Percentiles rank a stretch among this genome's conserved stretches.
These are phyloP conservation scores for Ariopsis seemanni DNA, from an alignment of 2,113 vertebrate species.

Conservation along the genomic window DNA sequence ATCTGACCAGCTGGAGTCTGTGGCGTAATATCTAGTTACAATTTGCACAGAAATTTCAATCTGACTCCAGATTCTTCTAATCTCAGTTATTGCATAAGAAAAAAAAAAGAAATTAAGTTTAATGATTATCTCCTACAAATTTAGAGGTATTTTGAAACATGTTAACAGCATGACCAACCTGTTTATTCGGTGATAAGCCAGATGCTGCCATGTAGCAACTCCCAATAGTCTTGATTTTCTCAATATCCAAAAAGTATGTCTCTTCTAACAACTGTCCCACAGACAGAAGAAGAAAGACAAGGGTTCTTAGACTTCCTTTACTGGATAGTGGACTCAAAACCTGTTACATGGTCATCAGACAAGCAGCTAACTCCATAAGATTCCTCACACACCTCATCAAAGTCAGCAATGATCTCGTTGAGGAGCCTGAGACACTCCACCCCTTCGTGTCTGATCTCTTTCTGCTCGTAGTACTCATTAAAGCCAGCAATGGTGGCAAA, in stretches of 20 bases:
- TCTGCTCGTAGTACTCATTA: slow-evolving; percentile 93
- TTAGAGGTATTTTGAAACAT: not conserved
- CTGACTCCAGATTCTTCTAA: not conserved
- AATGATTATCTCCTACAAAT: not conserved
- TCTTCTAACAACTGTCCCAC: slow-evolving; percentile 83
- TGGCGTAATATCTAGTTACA: not conserved
- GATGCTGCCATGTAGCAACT: slow-evolving; percentile 97
- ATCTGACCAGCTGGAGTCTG: not conserved
- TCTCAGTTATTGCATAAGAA: not conserved
- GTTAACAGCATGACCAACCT: slow-evolving; percentile 70
- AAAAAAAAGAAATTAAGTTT: not conserved
- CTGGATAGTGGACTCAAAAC: not conserved
- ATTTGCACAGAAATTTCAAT: not conserved
- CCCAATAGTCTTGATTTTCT: slow-evolving; percentile 98
- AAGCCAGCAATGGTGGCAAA: slow-evolving; percentile 95
- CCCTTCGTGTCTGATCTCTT: slow-evolving; percentile 91
- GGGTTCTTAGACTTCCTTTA: not conserved
- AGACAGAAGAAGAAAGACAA: slow-evolving; percentile 16
- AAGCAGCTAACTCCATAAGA: not conserved
- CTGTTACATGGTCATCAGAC: not conserved
- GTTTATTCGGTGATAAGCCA: slow-evolving; percentile 85
- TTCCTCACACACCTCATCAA: slow-evolving; percentile 83
- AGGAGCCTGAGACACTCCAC: slow-evolving; percentile 90
- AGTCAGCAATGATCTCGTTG: slow-evolving; percentile 95
- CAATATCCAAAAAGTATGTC: slow-evolving; percentile 91